Conservation (phyloP, 1,140 invertebrate genomes). For the Conus ventricosus region DNA sequence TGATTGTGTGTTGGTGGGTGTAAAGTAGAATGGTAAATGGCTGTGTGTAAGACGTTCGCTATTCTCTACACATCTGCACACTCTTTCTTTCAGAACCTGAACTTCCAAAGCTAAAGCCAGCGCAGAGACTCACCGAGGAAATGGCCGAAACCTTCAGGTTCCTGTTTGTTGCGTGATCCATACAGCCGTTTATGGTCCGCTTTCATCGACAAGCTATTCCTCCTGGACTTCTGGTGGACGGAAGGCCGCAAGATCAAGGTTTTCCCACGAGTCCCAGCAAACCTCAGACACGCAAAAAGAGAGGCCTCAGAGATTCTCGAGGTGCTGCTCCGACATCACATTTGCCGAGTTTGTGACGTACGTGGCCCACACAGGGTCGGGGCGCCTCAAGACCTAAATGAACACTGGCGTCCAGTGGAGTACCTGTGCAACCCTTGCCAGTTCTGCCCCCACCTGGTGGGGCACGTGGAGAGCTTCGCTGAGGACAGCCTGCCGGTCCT, state of each 20-base stretch:
- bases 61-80: too few species aligned
- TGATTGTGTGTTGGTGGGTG: too few species aligned
- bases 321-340: constrained; percentile 52
- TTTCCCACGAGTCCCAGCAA: neutral
- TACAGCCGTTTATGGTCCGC: constrained; percentile 52
- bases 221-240: constrained; percentile 43
- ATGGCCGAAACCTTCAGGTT: constrained; percentile 31
- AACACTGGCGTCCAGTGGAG: constrained; percentile 49
- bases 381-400: constrained; percentile 29
- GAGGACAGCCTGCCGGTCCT: constrained; percentile 34
- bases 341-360: constrained; percentile 52
- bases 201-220: constrained; percentile 54
- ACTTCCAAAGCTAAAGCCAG: neutral
- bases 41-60: too few species aligned
- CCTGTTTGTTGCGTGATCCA: constrained; percentile 49
- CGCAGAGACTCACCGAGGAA: neutral
- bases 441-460: constrained; percentile 34
- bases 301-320: neutral
- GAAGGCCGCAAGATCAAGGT: constrained; percentile 29
- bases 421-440: constrained; percentile 47
- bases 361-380: neutral
- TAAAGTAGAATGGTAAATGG: too few species aligned
- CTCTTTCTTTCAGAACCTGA: neutral
- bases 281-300: neutral
- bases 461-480: constrained; percentile 42